phyloP scores from a whole-genome alignment of 2,888 invertebrate genomes.

The Andrena dorsata region DNA sequence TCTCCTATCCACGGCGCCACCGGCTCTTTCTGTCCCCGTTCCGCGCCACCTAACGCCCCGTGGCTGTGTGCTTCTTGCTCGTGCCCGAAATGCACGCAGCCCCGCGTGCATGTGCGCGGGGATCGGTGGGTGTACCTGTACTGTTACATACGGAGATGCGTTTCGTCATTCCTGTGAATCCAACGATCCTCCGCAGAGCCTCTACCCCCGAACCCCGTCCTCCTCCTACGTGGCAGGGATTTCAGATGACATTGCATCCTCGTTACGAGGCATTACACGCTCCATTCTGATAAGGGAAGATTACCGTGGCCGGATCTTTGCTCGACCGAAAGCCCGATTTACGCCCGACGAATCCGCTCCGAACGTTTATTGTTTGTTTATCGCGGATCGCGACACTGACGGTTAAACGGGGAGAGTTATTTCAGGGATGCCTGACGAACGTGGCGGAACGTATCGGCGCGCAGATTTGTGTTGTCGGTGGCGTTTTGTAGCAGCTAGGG shows the following conservation, averaged over 20 bases:
- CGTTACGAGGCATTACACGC: constrained; percentile 74
- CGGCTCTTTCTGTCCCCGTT: constrained; percentile 28
- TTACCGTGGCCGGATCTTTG: constrained; percentile 62
- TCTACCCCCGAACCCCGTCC: not conserved
- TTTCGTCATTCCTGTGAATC: constrained; percentile 74
- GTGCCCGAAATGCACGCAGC: constrained; percentile 18
- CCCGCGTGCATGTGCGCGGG: not conserved
- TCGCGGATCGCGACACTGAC: not conserved
- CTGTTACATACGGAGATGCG: constrained; percentile 54
- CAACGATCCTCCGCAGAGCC: constrained; percentile 70
- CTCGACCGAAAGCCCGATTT: constrained; percentile 54
- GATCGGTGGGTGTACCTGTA: not conserved
- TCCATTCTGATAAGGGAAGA: constrained; percentile 69
- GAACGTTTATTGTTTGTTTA: constrained; percentile 50
- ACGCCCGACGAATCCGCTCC: constrained; percentile 24
- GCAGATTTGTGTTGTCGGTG: not conserved
- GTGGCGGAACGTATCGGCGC: not conserved
- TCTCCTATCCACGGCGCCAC: constrained; percentile 17
- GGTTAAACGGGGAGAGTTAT: not conserved
- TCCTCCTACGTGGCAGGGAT: constrained; percentile 67
- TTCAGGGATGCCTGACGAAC: not conserved
- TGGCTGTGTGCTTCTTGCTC: constrained; percentile 21
- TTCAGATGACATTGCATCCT: constrained; percentile 76
- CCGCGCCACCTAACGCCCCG: not conserved
- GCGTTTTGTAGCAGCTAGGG: not conserved